These are phyloP conservation scores for Brachionus plicatilis DNA, from an alignment of 1,140 invertebrate species.

Conservation along the genomic window DNA sequence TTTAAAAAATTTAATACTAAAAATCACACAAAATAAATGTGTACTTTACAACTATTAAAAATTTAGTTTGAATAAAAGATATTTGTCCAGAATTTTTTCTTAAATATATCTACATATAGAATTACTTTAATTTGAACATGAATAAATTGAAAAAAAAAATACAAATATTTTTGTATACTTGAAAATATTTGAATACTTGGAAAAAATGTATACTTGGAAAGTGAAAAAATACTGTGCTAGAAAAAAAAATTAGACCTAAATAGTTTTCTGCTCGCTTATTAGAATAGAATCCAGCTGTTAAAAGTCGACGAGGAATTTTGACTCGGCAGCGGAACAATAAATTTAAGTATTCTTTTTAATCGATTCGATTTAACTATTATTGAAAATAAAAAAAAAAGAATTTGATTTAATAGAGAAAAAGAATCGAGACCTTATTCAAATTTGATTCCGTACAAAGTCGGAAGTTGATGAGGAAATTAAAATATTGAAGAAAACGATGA, in stretches of 20 bases:
- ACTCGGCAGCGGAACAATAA: neutral
- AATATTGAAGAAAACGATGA: constrained; percentile 9
- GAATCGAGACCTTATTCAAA: neutral
- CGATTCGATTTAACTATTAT: neutral
- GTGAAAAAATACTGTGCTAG: too few species aligned
- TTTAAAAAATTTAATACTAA: neutral
- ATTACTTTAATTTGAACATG: neutral
- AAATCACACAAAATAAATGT: neutral
- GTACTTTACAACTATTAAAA: neutral
- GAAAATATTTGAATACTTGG: too few species aligned
- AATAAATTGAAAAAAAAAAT: neutral
- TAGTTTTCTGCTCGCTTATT: too few species aligned
- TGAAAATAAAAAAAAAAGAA: neutral
- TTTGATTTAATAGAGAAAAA: neutral
- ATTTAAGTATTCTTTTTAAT: neutral
- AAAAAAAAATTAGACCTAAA: too few species aligned
- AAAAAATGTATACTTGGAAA: too few species aligned
- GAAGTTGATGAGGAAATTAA: constrained; percentile 17
- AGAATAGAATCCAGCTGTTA: too few species aligned
- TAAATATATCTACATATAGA: neutral
- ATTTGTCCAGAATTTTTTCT: neutral
- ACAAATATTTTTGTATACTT: neutral
- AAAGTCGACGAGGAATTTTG: neutral
- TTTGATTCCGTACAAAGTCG: neutral
- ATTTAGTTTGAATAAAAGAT: neutral